Conservation (phyloP, 64 coral and sea anemone species). For the Pocillopora damicornis region DNA sequence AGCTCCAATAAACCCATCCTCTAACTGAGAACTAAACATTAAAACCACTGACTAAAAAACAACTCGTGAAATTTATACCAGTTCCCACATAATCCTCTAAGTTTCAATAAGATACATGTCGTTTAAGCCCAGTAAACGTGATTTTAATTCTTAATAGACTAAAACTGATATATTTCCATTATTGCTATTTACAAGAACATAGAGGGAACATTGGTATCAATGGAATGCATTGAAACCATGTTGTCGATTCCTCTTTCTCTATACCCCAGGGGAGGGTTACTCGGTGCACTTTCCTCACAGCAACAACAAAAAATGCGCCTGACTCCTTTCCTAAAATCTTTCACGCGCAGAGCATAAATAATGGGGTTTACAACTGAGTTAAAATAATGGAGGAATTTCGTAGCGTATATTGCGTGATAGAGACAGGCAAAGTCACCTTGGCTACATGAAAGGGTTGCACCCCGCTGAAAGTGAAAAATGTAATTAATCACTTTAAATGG, state of each 20-base stretch:
- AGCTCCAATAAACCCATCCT: too few species aligned
- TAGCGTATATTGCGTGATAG: slow-evolving; percentile 17
- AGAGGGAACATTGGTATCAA: slow-evolving; percentile 24
- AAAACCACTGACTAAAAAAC: too few species aligned
- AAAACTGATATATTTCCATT: not conserved
- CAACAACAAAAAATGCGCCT: slow-evolving; percentile 15
- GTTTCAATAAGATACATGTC: too few species aligned
- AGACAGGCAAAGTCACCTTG: not conserved
- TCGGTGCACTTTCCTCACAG: not conserved
- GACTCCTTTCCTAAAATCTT: slow-evolving; percentile 24
- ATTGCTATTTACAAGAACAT: slow-evolving; percentile 30
- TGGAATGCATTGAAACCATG: slow-evolving; percentile 24
- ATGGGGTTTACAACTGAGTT: slow-evolving; percentile 37
- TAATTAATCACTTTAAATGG: slow-evolving; percentile 35
- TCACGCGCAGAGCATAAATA: slow-evolving; percentile 23
- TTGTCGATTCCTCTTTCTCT: slow-evolving; percentile 18
- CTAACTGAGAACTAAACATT: too few species aligned
- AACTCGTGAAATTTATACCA: too few species aligned
- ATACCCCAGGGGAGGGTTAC: not conserved
- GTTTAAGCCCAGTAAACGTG: too few species aligned
- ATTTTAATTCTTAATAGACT: too few species aligned
- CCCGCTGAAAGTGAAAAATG: not conserved
- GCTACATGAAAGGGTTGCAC: not conserved
- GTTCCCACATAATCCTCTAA: too few species aligned
- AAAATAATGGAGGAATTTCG: slow-evolving; percentile 28